phyloP scores from a whole-genome alignment of 2,113 vertebrate genomes.

The Mohoua ochrocephala region DNA sequence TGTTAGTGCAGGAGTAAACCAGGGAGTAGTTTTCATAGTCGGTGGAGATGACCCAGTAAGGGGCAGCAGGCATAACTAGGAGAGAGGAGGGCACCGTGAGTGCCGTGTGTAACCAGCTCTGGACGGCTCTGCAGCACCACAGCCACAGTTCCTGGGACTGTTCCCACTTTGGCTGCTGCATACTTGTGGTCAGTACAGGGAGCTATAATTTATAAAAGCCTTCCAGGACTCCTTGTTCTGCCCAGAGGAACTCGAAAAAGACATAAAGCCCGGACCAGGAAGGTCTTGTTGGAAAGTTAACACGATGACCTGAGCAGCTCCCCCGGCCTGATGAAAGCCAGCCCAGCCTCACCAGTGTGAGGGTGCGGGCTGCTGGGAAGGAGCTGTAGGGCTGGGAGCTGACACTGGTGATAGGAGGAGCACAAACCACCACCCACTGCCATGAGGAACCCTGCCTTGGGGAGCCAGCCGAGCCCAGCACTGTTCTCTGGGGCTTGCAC shows the following conservation, averaged over 20 bases:
- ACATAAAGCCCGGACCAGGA: neutral
- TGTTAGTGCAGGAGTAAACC: constrained; percentile 87
- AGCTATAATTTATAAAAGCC: neutral
- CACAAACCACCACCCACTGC: neutral
- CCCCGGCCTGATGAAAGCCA: neutral
- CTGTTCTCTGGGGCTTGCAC: neutral
- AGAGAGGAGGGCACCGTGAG: neutral
- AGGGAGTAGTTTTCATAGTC: constrained; percentile 85
- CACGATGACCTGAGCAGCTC: neutral
- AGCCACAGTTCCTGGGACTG: neutral
- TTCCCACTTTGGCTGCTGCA: neutral
- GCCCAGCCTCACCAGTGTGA: neutral
- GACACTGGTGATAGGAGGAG: neutral
- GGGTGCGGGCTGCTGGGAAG: neutral
- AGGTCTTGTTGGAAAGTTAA: neutral
- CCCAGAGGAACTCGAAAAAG: neutral
- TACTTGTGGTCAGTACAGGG: neutral
- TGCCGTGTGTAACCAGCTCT: neutral
- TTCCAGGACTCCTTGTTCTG: neutral
- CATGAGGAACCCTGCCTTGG: neutral
- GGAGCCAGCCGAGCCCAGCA: neutral
- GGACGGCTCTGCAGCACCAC: neutral
- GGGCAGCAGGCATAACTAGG: constrained; percentile 82
- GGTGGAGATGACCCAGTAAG: constrained; percentile 89
- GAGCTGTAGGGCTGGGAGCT: neutral